Conservation (phyloP, 2,888 invertebrate genomes). For the Agrilus mali region DNA sequence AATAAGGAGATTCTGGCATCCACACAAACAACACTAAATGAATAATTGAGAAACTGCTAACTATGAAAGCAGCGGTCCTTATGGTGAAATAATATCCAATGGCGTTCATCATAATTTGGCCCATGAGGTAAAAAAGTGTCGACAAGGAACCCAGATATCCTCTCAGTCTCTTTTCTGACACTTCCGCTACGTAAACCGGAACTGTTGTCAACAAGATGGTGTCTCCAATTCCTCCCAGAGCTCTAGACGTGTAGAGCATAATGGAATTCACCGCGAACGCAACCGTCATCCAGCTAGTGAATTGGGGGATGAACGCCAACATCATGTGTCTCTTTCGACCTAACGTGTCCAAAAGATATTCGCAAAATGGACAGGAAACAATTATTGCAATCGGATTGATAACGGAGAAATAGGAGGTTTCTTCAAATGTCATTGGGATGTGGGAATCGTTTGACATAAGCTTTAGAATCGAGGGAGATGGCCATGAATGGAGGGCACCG, state of each 20-base stretch:
- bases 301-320: too few species aligned
- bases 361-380: conserved; percentile 7
- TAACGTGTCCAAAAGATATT: conserved; percentile 9
- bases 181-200: conserved; percentile 19
- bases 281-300: too few species aligned
- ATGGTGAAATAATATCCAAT: conserved; percentile 17
- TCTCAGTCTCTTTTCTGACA: conserved; percentile 20
- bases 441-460: conserved; percentile 9
- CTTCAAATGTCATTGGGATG: conserved; percentile 7
- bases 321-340: conserved; percentile 14
- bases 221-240: conserved; percentile 20
- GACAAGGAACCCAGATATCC: conserved; percentile 23
- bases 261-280: too few species aligned
- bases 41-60: conserved; percentile 10
- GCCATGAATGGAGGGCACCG: too few species aligned
- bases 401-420: conserved; percentile 12
- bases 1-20: conserved; percentile 26
- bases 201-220: conserved; percentile 14
- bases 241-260: conserved; percentile 10
- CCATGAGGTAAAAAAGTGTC: conserved; percentile 11
- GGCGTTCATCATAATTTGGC: conserved; percentile 18
- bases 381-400: conserved; percentile 11
- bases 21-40: conserved; percentile 15
- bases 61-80: conserved; percentile 10
- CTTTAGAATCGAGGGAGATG: conserved; percentile 10